phyloP scores from a whole-genome alignment of 2,888 invertebrate species.

The Drosophila merina region DNA sequence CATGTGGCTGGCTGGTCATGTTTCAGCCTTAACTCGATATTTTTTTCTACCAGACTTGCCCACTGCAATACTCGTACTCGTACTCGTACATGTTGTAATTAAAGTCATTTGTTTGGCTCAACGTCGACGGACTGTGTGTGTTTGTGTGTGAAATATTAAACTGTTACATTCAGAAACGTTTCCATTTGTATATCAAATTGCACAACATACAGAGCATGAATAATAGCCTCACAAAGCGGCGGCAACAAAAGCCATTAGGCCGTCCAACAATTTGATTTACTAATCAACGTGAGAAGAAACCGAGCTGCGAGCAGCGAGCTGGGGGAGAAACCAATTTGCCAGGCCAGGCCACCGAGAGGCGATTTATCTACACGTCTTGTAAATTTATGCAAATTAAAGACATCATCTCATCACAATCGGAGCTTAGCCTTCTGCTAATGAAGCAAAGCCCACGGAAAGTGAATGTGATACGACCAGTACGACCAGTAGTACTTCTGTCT shows the following conservation, averaged over 20 bases:
- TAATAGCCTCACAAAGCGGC: constrained; percentile 19
- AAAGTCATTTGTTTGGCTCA: constrained; percentile 69
- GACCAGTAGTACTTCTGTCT: constrained; percentile 10
- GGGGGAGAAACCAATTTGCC: constrained; percentile 52
- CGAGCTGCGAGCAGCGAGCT: background rate
- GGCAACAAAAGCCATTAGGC: constrained; percentile 20
- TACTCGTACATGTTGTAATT: constrained; percentile 44
- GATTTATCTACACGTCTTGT: constrained; percentile 47
- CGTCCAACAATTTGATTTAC: constrained; percentile 24
- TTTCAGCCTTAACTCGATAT: constrained; percentile 54
- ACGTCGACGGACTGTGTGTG: constrained; percentile 30
- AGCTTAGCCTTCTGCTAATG: constrained; percentile 34
- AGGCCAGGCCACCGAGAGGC: constrained; percentile 30
- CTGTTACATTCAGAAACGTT: constrained; percentile 42
- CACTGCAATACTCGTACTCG: background rate
- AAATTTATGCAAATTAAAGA: constrained; percentile 64
- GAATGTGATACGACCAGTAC: constrained; percentile 45
- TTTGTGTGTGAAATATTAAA: constrained; percentile 32
- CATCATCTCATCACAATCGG: constrained; percentile 46
- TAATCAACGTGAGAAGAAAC: constrained; percentile 69
- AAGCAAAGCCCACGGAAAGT: constrained; percentile 52
- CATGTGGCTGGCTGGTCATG: constrained; percentile 49
- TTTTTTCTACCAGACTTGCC: background rate
- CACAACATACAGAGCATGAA: constrained; percentile 72
- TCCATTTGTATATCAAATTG: constrained; percentile 54